Conservation (phyloP, 2,113 vertebrate species). For the Theropithecus gelada region DNA sequence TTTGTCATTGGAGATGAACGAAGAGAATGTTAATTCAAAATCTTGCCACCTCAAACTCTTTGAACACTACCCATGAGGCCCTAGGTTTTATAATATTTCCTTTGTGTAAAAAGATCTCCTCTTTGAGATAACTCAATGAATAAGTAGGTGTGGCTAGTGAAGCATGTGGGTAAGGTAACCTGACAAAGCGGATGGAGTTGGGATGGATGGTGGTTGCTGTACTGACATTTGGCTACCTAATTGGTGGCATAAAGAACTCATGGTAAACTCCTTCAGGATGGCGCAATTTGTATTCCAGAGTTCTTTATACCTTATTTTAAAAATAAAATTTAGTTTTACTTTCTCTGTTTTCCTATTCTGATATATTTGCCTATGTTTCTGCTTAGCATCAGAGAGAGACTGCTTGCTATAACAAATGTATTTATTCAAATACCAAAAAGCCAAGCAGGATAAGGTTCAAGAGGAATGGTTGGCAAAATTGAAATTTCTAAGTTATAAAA, state of each 20-base stretch:
- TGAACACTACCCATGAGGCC: neutral
- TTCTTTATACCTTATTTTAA: neutral
- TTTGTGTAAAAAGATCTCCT: neutral
- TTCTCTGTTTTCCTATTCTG: neutral
- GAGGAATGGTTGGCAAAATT: neutral
- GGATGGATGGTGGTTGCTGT: fast-evolving
- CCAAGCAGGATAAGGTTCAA: neutral
- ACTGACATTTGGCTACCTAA: neutral
- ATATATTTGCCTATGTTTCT: neutral
- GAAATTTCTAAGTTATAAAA: neutral
- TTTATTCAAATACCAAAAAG: neutral
- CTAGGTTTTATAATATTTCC: neutral
- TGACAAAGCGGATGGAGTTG: neutral
- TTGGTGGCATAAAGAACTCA: neutral
- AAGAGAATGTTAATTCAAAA: neutral
- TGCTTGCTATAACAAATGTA: neutral
- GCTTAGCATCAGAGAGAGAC: neutral
- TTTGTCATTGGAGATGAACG: neutral
- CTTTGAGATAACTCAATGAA: neutral
- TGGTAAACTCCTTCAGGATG: neutral
- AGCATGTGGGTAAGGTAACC: neutral
- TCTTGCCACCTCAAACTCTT: neutral
- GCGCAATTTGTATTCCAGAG: neutral
- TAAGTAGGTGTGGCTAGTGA: neutral
- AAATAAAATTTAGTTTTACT: neutral